Percentiles rank a stretch among this genome's conserved stretches.
phyloP scores from a whole-genome alignment of 2,888 invertebrate species.

The Aleiodes alternator region DNA sequence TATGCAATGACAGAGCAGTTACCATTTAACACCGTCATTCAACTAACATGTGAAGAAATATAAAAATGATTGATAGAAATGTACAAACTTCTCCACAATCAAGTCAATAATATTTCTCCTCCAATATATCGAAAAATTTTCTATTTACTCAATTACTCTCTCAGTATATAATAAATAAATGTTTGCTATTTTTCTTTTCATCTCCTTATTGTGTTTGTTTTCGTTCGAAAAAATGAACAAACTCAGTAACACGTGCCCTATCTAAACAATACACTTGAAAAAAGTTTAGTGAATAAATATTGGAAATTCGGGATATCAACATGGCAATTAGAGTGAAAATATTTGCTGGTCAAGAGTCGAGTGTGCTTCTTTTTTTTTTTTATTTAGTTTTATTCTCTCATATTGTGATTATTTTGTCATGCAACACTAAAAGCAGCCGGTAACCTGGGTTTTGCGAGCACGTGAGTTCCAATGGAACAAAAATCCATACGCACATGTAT shows the following conservation, averaged over 20 bases:
- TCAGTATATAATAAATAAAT: background rate
- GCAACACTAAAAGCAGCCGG: slow-evolving; percentile 22
- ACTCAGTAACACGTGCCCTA: background rate
- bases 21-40: slow-evolving; percentile 30
- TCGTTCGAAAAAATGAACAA: background rate
- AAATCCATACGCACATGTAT: background rate
- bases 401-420: slow-evolving; percentile 41
- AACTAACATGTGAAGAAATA: background rate
- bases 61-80: slow-evolving; percentile 2
- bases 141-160: background rate
- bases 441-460: slow-evolving; percentile 1
- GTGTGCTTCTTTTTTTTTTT: too few relatives aligned
- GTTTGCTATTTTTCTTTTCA: background rate
- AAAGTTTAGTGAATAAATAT: slow-evolving; percentile 3
- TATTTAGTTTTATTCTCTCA: background rate
- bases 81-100: too few relatives aligned
- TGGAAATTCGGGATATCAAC: slow-evolving; percentile 1
- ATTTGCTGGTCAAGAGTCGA: slow-evolving; percentile 34
- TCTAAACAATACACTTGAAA: background rate
- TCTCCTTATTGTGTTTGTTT: background rate
- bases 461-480: slow-evolving; percentile 22
- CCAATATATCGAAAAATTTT: background rate
- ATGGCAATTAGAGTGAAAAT: slow-evolving; percentile 32
- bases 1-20: slow-evolving; percentile 38
- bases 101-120: too few relatives aligned